phyloP scores from a whole-genome alignment of 2,888 invertebrate genomes.

The Trilocha varians region DNA sequence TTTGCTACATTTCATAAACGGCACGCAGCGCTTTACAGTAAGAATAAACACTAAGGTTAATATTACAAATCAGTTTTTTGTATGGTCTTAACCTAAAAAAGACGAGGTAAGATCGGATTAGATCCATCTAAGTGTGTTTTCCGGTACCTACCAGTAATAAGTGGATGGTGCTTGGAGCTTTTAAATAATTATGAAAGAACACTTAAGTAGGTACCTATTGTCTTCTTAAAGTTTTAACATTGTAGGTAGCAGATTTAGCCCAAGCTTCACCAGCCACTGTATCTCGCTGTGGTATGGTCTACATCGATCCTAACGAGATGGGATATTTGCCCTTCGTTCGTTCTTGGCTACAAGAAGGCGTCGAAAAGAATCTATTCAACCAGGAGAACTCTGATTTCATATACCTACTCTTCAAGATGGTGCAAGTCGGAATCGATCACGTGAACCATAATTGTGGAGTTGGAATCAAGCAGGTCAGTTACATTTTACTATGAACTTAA shows the following conservation, averaged over 20 bases:
- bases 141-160: too few species aligned
- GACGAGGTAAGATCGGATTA: too few species aligned
- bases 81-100: too few species aligned
- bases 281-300: conserved; percentile 89
- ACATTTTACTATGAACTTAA: background rate
- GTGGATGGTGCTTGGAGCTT: too few species aligned
- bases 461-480: conserved; percentile 80
- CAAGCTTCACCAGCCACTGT: conserved; percentile 95
- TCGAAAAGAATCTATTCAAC: conserved; percentile 58
- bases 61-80: too few species aligned
- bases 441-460: conserved; percentile 79
- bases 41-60: too few species aligned
- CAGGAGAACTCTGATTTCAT: conserved; percentile 77
- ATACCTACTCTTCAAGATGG: conserved; percentile 77
- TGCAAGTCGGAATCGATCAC: conserved; percentile 78
- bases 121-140: too few species aligned
- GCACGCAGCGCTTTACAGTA: too few species aligned
- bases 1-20: too few species aligned
- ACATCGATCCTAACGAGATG: conserved; percentile 87
- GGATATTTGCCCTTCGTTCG: conserved; percentile 86
- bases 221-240: background rate
- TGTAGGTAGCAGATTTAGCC: conserved; percentile 81
- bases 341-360: conserved; percentile 79
- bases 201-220: too few species aligned
- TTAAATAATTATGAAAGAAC: too few species aligned